phyloP scores from a whole-genome alignment of 1,140 invertebrate species.

The Parapsyche elsis region DNA sequence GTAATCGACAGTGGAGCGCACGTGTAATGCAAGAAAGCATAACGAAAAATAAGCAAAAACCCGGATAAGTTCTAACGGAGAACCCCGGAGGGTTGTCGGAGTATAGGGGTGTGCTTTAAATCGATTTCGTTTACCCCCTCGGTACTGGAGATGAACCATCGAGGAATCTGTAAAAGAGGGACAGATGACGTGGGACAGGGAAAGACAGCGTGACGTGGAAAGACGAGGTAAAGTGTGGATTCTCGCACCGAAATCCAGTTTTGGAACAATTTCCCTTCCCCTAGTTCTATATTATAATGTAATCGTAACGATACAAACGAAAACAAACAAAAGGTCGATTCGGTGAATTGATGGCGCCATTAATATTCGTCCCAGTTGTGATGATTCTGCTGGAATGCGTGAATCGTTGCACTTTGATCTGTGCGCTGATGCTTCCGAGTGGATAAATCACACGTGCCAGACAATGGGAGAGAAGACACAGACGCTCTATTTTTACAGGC shows the following conservation, averaged over 20 bases:
- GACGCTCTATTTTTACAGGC: no score
- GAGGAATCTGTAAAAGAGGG: constrained; percentile 23
- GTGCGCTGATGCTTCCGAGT: no score
- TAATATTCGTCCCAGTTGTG: no score
- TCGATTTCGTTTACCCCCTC: constrained; percentile 28
- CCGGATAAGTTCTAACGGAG: not conserved
- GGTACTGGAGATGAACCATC: constrained; percentile 24
- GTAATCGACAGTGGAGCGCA: not conserved
- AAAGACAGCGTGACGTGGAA: not conserved
- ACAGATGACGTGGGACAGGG: constrained; percentile 15
- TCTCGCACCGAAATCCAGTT: constrained; percentile 7
- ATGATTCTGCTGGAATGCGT: no score
- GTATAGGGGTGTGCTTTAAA: constrained; percentile 25
- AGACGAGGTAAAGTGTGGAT: constrained; percentile 11
- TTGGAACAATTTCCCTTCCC: not conserved
- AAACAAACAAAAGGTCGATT: no score
- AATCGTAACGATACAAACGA: no score
- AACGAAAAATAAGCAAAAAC: not conserved
- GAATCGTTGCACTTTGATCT: no score
- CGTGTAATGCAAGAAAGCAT: not conserved
- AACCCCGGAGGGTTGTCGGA: constrained; percentile 3
- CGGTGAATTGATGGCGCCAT: no score
- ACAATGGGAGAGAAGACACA: no score
- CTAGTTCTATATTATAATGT: no score
- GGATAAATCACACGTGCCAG: no score